These are phyloP conservation scores for Chaetodon trifascialis DNA, from an alignment of 2,113 vertebrate genomes.

Conservation along the genomic window DNA sequence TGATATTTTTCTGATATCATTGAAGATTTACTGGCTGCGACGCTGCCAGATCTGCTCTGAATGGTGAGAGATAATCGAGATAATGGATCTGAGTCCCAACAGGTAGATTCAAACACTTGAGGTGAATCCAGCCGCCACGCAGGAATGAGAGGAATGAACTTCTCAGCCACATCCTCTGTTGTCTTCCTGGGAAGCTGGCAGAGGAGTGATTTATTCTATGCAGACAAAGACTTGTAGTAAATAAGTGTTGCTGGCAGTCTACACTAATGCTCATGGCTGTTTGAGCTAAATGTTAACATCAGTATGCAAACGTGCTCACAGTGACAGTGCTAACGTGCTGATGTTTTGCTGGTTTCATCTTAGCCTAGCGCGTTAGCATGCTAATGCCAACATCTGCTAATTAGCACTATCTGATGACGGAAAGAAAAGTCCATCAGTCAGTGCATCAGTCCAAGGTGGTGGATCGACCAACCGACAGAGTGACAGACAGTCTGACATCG, in stretches of 20 bases:
- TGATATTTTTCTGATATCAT: background rate
- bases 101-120: constrained; percentile 50
- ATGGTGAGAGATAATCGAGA: constrained; percentile 1
- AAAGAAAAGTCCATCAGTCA: too few relatives aligned
- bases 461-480: too few relatives aligned
- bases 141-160: constrained; percentile 56
- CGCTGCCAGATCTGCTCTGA: constrained; percentile 13
- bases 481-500: background rate
- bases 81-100: constrained; percentile 34
- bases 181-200: constrained; percentile 21
- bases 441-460: too few relatives aligned
- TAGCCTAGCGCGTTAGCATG: too few relatives aligned
- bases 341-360: too few relatives aligned
- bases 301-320: too few relatives aligned
- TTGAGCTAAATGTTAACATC: too few relatives aligned
- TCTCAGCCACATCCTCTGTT: constrained; percentile 30
- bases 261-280: too few relatives aligned
- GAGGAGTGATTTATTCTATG: constrained; percentile 2
- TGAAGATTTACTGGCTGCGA: background rate
- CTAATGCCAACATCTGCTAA: too few relatives aligned
- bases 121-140: constrained; percentile 39
- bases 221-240: background rate
- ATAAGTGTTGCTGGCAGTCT: too few relatives aligned
- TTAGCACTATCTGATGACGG: too few relatives aligned
- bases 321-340: too few relatives aligned